Evolutionary conservation across 2,888 invertebrate genomes (phyloP).

Genomic region (Anthophora plumipes): DNA sequence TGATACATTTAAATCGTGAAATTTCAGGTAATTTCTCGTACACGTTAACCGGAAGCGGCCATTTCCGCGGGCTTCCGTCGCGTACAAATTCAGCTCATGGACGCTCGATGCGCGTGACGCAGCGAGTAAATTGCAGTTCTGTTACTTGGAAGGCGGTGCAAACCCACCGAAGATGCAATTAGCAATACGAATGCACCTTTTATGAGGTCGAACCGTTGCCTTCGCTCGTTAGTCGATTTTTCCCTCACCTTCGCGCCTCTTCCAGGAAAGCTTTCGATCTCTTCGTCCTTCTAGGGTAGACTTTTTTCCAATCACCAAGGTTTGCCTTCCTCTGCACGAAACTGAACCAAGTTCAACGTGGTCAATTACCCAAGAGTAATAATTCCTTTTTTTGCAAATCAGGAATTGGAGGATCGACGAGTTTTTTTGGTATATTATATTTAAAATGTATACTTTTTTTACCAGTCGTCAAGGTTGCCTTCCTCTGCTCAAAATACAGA

Average conservation of each 20-base stretch:
- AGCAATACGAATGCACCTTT: conserved; percentile 76
- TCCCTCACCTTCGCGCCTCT: conserved; percentile 25
- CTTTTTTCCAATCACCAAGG: background rate
- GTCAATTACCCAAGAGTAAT: background rate
- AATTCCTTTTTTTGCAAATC: background rate
- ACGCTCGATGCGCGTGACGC: conserved; percentile 75
- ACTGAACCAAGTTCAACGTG: background rate
- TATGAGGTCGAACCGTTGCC: conserved; percentile 70
- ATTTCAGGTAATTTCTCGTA: conserved; percentile 22
- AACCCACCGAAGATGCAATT: conserved; percentile 77
- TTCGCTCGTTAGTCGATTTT: conserved; percentile 67
- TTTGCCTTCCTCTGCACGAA: too few species aligned
- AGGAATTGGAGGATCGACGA: too few species aligned
- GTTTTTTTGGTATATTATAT: too few species aligned
- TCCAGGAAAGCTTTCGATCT: conserved; percentile 45
- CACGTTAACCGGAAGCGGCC: conserved; percentile 67
- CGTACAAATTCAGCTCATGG: conserved; percentile 79
- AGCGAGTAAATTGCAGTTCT: conserved; percentile 72
- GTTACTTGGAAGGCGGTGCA: conserved; percentile 76
- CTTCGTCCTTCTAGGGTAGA: conserved; percentile 11
- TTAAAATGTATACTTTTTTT: too few species aligned
- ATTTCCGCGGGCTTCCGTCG: conserved; percentile 68
- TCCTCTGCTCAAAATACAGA: too few species aligned
- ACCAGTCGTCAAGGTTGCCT: too few species aligned
- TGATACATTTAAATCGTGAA: conserved; percentile 22